phyloP scores from a whole-genome alignment of 2,113 vertebrate genomes.

The Brachypodius melanocephalos region DNA sequence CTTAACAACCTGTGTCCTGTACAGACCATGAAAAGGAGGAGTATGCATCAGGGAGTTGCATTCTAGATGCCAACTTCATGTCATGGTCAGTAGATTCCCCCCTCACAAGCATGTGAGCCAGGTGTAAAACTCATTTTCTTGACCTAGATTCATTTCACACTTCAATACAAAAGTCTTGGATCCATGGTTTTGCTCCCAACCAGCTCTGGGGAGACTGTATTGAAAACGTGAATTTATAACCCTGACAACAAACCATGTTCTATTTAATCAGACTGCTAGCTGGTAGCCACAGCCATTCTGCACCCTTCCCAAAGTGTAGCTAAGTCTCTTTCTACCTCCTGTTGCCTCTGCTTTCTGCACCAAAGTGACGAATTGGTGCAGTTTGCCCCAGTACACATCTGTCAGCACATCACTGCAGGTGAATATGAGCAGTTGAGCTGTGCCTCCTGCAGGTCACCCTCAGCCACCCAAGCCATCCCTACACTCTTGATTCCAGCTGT shows the following conservation, averaged over 20 bases:
- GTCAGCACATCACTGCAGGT: neutral
- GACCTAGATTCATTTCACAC: neutral
- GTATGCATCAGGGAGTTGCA: neutral
- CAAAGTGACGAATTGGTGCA: neutral
- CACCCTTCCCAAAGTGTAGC: neutral
- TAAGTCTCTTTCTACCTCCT: neutral
- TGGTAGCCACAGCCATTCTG: neutral
- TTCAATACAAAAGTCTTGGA: neutral
- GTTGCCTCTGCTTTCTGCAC: neutral
- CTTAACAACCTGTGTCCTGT: neutral
- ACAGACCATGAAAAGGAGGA: neutral
- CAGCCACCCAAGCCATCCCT: rapidly evolving
- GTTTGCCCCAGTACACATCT: neutral
- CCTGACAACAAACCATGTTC: neutral
- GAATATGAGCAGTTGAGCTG: neutral
- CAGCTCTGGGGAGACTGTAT: neutral
- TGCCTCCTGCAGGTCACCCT: neutral
- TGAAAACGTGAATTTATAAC: neutral
- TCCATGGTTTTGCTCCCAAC: neutral
- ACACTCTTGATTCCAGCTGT: neutral
- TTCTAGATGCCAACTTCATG: neutral
- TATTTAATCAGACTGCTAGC: neutral
- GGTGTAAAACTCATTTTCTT: neutral
- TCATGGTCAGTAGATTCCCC: neutral
- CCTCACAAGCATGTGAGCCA: neutral